Base-by-base conservation (phyloP, 2,113 vertebrate species). In the Mungos mungo region DNA sequence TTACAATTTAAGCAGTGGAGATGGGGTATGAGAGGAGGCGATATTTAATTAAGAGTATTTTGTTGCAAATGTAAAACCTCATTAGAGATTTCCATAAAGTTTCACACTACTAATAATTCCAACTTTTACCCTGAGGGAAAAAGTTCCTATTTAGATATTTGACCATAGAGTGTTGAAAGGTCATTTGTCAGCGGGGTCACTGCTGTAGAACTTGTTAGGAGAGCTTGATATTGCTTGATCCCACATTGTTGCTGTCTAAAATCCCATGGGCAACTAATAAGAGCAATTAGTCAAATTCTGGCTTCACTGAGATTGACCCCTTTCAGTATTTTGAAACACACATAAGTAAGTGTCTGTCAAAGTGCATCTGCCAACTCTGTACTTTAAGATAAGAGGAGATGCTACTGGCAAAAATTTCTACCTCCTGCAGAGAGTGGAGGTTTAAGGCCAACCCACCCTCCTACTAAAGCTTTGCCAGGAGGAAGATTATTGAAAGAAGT, bases 281-380 rank as follows among this genome's bases (percentile, higher is more conserved):
- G 31, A 96, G 57, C 71, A 96, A 41, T 96, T 97, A 95, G 27
- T 16, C 45, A 72, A 96, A 96, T 95, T 92, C 69, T 93, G 50
- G 13, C 13, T 90, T 81, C 89, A 52, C 47, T 31, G 35, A 96
- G 92, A 96, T 76, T 66, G 83, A 96, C 63, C 63, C 19, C 72
- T 96, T 97, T 47, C 27, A 71, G 35, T 96, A 85, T 66, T 93
- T 50, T 88, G 94, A 92, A 96, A 87, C 29, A 66, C 35, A 57
- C 68, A 33, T 93, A 94, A 88, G 65, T 93, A 94, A 88, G 65
- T 89, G 47, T 15, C 47, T 79, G 35, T 96, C 97, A 97, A 50
- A 95, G n/a, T 74, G 2, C 41, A 89, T 95, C 63, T 60, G 33
- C 16, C 9, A 19, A 81, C 52, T 82, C 33, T 87, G 27, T 12